phyloP scores from a whole-genome alignment of 2,797 vertebrate species.

The Cetoscarus ocellatus region DNA sequence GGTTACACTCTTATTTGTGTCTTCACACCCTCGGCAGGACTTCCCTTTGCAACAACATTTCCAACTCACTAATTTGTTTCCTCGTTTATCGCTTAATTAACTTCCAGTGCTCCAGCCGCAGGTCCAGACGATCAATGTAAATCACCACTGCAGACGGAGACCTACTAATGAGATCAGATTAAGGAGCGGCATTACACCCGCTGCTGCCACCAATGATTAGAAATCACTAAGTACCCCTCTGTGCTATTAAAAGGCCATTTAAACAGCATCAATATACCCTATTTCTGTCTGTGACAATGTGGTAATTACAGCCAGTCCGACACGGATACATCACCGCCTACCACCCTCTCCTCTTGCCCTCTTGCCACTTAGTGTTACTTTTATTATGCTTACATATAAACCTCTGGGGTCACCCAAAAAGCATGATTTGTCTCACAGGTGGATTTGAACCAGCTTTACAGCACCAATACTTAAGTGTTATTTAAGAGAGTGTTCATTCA shows the following conservation, averaged over 20 bases:
- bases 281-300: conserved; percentile 58
- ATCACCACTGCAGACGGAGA: conserved; percentile 54
- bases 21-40: conserved; percentile 5
- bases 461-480: no score
- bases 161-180: conserved; percentile 75
- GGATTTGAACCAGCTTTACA: no score
- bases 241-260: conserved; percentile 77
- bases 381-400: background rate
- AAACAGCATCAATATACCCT: conserved; percentile 47
- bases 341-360: background rate
- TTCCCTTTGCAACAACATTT: conserved; percentile 25
- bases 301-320: conserved; percentile 51
- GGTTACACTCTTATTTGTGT: conserved; percentile 9
- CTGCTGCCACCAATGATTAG: conserved; percentile 70
- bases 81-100: conserved; percentile 77
- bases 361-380: background rate
- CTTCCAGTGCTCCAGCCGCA: conserved; percentile 43
- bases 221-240: conserved; percentile 67
- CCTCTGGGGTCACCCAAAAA: no score
- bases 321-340: conserved; percentile 23
- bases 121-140: conserved; percentile 67
- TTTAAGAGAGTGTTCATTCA: no score
- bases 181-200: conserved; percentile 66
- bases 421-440: no score
- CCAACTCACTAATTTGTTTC: conserved; percentile 63